Evolutionary conservation across 35 echinoderm and acorn worm genomes (phyloP), one percentile per base, ranked within the genome.

Genomic region (Acanthaster planci): DNA sequence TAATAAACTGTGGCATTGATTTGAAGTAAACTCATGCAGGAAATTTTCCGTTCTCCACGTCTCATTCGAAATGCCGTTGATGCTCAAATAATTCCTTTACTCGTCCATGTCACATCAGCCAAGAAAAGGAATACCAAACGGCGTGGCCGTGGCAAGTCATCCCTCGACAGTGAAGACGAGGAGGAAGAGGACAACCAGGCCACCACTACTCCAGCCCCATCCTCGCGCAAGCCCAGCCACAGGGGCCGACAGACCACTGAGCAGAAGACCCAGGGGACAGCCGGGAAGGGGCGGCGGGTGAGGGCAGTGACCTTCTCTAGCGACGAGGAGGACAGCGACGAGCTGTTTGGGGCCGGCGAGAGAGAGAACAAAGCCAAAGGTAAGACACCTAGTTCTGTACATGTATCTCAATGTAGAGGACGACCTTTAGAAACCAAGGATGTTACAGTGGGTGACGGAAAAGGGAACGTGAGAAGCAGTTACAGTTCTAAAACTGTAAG

Each of bases 271-370:
- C 81, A 58, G 21, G 78, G 91, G 27, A 84, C 52, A 18, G 82
- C 50, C 51, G 89, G 78, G 76, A 86, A 85, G 76, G 58, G 80
- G 0, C 86, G 91, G 42, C 67, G 76, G 26, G 64, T 72, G 39
- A 77, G 47, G 54, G 53, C 77, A 68, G 77, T 94, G 30, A 84
- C 84, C 2, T 95, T 95, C 31, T 95, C 93, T 30, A 95, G 93
- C 32, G 93, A 95, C 42, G 93, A 95, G 79, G 93, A 95, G 55
- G 87, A 85, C 67, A 88, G 90, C 56, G 87, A 93, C 76, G 90
- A 93, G 3, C 77, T 95, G 23, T 95, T 95, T 84, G 83, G 22
- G 40, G 84, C 77, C 1, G 21, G 59, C n/a, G 38, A 58, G 9
- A 27, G 54, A 30, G 37, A 59, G 38, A 35, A 54, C 2, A 38